These are phyloP conservation scores for Sinotaia quadrata DNA, from an alignment of 2,888 invertebrate species.

Conservation along the genomic window DNA sequence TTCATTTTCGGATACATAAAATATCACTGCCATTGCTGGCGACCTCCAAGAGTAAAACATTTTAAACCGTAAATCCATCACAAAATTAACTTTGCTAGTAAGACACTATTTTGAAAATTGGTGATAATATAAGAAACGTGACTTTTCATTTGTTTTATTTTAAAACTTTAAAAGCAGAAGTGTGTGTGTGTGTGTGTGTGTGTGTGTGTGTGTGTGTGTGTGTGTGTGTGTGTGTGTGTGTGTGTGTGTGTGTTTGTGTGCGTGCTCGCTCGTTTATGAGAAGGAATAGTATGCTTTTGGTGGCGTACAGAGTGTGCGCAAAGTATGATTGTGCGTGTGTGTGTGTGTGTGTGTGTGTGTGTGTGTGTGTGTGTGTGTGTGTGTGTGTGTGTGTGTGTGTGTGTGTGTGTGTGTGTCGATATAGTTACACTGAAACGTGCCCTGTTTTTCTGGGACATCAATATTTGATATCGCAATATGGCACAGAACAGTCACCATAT, in stretches of 20 bases:
- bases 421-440: too few relatives aligned
- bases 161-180: neutral
- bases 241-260: slow-evolving; percentile 22
- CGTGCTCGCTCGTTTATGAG: slow-evolving; percentile 34
- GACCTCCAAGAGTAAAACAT: too few relatives aligned
- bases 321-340: neutral
- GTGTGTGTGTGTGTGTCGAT: slow-evolving; percentile 4
- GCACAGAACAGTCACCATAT: too few relatives aligned
- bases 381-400: slow-evolving; percentile 9
- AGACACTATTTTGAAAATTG: too few relatives aligned
- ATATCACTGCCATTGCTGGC: too few relatives aligned
- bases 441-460: too few relatives aligned
- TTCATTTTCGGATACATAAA: neutral
- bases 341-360: slow-evolving; percentile 9
- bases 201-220: slow-evolving; percentile 21
- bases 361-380: slow-evolving; percentile 9
- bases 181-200: slow-evolving; percentile 21
- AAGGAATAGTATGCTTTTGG: neutral
- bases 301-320: neutral
- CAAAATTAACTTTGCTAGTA: too few relatives aligned
- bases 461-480: too few relatives aligned
- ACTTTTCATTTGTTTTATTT: neutral
- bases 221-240: slow-evolving; percentile 23
- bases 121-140: too few relatives aligned
- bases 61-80: too few relatives aligned